Percentiles rank a stretch among this genome's conserved stretches.
phyloP scores from a whole-genome alignment of 2,888 invertebrate species.

The Anaspis maculata region DNA sequence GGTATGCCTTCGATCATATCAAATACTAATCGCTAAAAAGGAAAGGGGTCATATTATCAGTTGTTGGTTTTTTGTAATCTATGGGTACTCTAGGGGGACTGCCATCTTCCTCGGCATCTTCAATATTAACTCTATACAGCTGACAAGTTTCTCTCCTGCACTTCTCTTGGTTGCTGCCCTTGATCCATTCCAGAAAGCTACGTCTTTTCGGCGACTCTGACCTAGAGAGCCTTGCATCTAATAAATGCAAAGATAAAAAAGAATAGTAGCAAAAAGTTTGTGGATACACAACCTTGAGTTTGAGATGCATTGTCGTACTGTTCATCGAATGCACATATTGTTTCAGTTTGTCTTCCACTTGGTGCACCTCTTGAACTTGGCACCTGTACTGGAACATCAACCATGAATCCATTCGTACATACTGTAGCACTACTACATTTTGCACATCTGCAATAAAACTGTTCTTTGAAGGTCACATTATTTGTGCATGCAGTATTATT shows the following conservation, averaged over 20 bases:
- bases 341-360: too few relatives aligned
- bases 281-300: too few relatives aligned
- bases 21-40: slow-evolving; percentile 34
- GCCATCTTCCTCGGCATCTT: slow-evolving; percentile 11
- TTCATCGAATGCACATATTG: too few relatives aligned
- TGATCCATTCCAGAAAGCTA: slow-evolving; percentile 5
- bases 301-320: too few relatives aligned
- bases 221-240: too few relatives aligned
- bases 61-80: slow-evolving; percentile 1
- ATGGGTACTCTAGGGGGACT: slow-evolving; percentile 15
- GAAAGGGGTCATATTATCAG: neutral
- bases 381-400: too few relatives aligned
- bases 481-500: neutral
- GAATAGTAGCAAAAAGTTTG: too few relatives aligned
- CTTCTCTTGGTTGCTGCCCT: slow-evolving; percentile 2
- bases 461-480: neutral
- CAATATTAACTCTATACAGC: slow-evolving; percentile 14
- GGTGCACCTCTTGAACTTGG: too few relatives aligned
- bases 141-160: slow-evolving; percentile 6
- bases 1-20: slow-evolving; percentile 34
- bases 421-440: too few relatives aligned
- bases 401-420: too few relatives aligned
- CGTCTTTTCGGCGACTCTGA: too few relatives aligned
- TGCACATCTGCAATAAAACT: neutral
- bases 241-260: too few relatives aligned